Evolutionary conservation across 2,797 vertebrate species (phyloP), one percentile per base, ranked within the genome.

Genomic region (Menidia menidia): DNA sequence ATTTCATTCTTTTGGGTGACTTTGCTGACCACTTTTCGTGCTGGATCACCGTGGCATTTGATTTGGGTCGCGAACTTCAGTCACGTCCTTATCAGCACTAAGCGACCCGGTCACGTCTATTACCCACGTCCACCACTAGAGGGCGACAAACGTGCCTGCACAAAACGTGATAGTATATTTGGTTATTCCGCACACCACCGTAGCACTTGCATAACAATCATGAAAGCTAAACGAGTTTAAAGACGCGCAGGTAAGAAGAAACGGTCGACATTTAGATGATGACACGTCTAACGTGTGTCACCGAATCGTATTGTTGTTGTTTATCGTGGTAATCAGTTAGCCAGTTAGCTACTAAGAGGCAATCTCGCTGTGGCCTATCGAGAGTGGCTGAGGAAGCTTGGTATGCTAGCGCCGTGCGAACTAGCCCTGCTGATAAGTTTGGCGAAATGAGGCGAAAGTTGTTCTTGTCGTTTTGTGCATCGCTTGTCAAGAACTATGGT

Each of bases 201-300:
- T 74, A 59, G 57, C 75, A 66, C 81, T 92, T 89, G 85, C 83
- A 89, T 81, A 85, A 85, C 85, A 91, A 90, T 82, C 85, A 94
- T 93, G 93, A 86, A 83, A 84, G 67, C 75, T 75, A 77, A 75
- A 76, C 78, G 77, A 83, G 61, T 70, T 62, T 91, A 87, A 25
- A 88, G 60, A 70, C 80, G 73, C 77, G 64, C 75, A 89, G 92
- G 92, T 94, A 90, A 80, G 88, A 30, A 35, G 9, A 67, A 61
- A 61, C 52, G 32, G 7, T 44, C 9, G 30, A 15, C 43, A 9
- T 50, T 33, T 18, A 11, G 44, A 6, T 30, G 58, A 32, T 55
- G 39, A 13, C 13, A 5, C 11, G 13, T 18, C 19, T 12, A 4
- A 14, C 39, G 18, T 30, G 15, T 10, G 35, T 39, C 35, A 39